A percentile compares a stretch with the other conserved stretches of the same genome.
Evolutionary conservation across 2,888 invertebrate genomes (phyloP).

Genomic region (Orchesellides sinensis): DNA sequence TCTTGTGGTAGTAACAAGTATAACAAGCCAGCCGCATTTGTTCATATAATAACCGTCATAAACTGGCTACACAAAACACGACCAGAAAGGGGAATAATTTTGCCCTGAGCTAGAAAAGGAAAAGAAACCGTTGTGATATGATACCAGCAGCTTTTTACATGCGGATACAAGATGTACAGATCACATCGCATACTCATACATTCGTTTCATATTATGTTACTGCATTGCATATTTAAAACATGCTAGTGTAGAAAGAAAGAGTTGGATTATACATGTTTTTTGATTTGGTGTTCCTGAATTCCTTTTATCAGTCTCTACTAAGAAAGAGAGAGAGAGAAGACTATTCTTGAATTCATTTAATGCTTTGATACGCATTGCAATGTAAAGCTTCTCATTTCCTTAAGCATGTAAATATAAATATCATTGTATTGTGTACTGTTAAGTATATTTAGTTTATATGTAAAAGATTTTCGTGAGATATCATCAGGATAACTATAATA

Average conservation of each 20-base stretch:
- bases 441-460: neutral
- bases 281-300: slow-evolving; percentile 16
- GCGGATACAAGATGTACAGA: no score
- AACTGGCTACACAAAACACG: slow-evolving; percentile 14
- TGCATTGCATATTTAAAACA: slow-evolving; percentile 16
- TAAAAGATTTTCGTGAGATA: no score
- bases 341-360: neutral
- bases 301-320: neutral
- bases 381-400: neutral
- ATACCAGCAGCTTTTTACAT: neutral
- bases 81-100: slow-evolving; percentile 26
- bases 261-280: no score
- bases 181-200: no score
- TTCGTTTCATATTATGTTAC: no score
- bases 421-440: neutral
- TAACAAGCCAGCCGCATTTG: no score
- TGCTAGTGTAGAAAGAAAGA: slow-evolving; percentile 20
- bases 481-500: no score
- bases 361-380: no score
- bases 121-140: slow-evolving; percentile 28
- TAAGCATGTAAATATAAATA: neutral
- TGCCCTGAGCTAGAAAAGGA: slow-evolving; percentile 32
- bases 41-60: slow-evolving; percentile 13
- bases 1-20: no score
- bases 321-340: no score